Evolutionary conservation across 2,113 vertebrate species (phyloP).

Genomic region (Chelonoidis abingdonii): DNA sequence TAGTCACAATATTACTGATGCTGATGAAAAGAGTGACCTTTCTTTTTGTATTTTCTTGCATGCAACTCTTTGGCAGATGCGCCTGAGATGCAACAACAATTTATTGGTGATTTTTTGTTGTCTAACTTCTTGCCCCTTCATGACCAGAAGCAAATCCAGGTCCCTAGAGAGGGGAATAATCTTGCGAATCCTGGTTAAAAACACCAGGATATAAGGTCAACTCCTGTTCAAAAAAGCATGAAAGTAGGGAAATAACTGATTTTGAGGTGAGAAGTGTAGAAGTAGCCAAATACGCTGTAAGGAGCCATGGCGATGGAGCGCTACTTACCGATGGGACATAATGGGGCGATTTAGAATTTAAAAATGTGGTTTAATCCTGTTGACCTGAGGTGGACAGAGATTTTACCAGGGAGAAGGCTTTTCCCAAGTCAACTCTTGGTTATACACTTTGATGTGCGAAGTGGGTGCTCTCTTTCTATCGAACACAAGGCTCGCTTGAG

Average conservation of each 20-base stretch:
- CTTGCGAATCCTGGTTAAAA: neutral
- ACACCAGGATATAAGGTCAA: neutral
- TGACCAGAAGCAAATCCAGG: neutral
- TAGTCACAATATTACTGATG: neutral
- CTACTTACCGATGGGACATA: neutral
- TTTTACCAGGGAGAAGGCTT: neutral
- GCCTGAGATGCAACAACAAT: neutral
- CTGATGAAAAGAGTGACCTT: neutral
- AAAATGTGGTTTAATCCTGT: neutral
- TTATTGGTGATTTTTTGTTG: neutral
- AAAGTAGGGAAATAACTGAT: neutral
- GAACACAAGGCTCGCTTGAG: neutral
- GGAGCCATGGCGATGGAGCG: neutral
- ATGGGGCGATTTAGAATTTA: neutral
- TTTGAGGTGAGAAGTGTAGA: neutral
- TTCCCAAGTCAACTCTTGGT: neutral
- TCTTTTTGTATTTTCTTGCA: fast-evolving
- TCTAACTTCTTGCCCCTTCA: neutral
- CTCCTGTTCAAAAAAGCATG: neutral
- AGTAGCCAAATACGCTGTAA: neutral
- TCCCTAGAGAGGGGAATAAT: neutral
- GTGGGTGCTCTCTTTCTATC: neutral
- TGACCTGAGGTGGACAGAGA: neutral
- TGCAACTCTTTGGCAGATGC: neutral
- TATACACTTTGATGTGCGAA: neutral